Evolutionary conservation across 2,797 vertebrate species (phyloP), one percentile per base, ranked within the genome.

Genomic region (Oreortyx pictus): DNA sequence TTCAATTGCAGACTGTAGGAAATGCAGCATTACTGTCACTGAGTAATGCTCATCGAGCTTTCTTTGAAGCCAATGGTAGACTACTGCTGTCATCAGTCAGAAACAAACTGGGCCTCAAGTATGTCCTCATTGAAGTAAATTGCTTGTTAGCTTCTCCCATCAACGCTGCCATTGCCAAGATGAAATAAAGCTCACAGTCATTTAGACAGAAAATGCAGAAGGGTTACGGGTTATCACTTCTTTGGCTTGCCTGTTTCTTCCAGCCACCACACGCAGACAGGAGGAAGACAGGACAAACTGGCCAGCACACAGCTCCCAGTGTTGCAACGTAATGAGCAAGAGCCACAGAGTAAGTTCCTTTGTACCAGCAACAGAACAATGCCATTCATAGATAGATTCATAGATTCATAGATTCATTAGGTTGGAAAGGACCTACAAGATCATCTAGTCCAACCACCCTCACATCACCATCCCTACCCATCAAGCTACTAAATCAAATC

Each of bases 91-190:
- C 68, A 93, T 94, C 88, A 90, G 56, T 96, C 89, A 89, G 67
- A 88, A 92, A 74, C 57, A 92, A 90, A 96, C 61, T 86, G 43
- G 86, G 62, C 50, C 79, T 85, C 86, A 73, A 82, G 65, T 50
- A 78, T 14, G 17, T 50, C 93, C 54, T 31, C 75, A 72, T 67
- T 94, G 85, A 68, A 93, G 68, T 61, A 85, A 94, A 95, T 90
- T 77, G 71, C 83, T 84, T 88, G 71, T 84, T 92, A 92, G 81
- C 46, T 85, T 87, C 78, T 80, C 59, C 59, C 54, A 66, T 94
- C 72, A 82, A 91, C 87, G 54, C 41, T 33, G 39, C 23, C 49
- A 54, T 59, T 84, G 81, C 52, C 68, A 91, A 49, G 25, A 64
- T 60, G 65, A 91, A 46, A 57, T 33, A 86, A 96, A 91, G 77